Evolutionary conservation across 2,113 vertebrate genomes (phyloP).

Genomic region (Dendropsophus ebraccatus): DNA sequence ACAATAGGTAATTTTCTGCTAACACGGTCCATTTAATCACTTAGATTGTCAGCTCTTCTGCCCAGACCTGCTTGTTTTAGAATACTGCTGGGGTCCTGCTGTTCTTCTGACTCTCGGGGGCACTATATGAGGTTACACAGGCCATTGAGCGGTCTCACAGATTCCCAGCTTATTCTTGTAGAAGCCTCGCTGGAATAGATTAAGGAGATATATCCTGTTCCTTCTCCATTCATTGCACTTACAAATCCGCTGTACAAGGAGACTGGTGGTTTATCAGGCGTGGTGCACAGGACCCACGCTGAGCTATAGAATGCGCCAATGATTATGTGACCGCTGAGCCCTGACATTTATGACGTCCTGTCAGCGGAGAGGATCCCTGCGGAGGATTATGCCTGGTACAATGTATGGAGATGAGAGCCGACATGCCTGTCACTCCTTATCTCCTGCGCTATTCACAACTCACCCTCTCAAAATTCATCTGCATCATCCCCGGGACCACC

Average conservation of each 20-base stretch:
- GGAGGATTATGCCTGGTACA: conserved; percentile 5
- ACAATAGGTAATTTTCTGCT: too few species aligned
- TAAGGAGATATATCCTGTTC: conserved; percentile 18
- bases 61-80: not conserved
- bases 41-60: not conserved
- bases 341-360: conserved; percentile 49
- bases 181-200: not conserved
- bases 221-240: conserved; percentile 24
- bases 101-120: not conserved
- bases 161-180: not conserved
- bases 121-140: not conserved
- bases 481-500: not conserved
- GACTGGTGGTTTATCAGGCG: not conserved
- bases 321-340: not conserved
- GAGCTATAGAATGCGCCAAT: conserved; percentile 26
- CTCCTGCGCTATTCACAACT: conserved; percentile 11
- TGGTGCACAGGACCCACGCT: conserved; percentile 12
- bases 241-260: conserved; percentile 6
- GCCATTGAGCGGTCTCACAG: not conserved
- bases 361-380: conserved; percentile 14
- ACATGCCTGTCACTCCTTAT: conserved; percentile 49
- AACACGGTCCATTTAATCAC: too few species aligned
- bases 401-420: conserved; percentile 30
- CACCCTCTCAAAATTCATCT: not conserved
- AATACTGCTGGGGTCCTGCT: not conserved